These are phyloP conservation scores for Zosterops lateralis DNA, from an alignment of 2,113 vertebrate species.

Conservation along the genomic window DNA sequence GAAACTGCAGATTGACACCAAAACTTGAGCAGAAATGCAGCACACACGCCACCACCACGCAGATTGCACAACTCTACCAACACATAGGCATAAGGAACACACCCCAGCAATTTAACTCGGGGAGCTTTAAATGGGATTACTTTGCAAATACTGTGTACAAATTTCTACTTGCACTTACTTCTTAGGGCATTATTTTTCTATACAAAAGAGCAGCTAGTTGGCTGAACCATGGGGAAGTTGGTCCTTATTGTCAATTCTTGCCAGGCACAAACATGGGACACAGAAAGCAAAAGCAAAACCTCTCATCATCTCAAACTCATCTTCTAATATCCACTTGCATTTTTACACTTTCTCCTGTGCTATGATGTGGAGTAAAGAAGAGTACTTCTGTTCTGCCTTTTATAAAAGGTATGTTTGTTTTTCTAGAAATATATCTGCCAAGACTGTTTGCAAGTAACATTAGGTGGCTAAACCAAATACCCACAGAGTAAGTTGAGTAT, in stretches of 20 bases:
- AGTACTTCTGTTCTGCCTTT: not conserved
- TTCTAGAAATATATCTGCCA: not conserved
- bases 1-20: not conserved
- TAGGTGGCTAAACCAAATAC: not conserved
- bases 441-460: not conserved
- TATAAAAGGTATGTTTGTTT: not conserved
- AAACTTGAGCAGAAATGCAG: not conserved
- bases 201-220: not conserved
- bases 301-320: not conserved
- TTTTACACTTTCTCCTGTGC: not conserved
- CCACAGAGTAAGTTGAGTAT: not conserved
- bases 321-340: not conserved
- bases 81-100: not conserved
- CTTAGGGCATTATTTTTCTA: not conserved
- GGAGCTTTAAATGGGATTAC: not conserved
- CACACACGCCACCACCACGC: accelerated
- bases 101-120: not conserved
- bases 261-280: not conserved
- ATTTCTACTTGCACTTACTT: not conserved
- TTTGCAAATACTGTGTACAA: not conserved
- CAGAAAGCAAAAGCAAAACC: not conserved
- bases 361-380: not conserved
- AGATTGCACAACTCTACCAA: not conserved
- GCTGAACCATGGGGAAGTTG: not conserved
- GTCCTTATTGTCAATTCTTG: not conserved